Evolutionary conservation across 2,797 vertebrate species (phyloP), one percentile per base, ranked within the genome.

Genomic region (Cacajao melanocephalus): DNA sequence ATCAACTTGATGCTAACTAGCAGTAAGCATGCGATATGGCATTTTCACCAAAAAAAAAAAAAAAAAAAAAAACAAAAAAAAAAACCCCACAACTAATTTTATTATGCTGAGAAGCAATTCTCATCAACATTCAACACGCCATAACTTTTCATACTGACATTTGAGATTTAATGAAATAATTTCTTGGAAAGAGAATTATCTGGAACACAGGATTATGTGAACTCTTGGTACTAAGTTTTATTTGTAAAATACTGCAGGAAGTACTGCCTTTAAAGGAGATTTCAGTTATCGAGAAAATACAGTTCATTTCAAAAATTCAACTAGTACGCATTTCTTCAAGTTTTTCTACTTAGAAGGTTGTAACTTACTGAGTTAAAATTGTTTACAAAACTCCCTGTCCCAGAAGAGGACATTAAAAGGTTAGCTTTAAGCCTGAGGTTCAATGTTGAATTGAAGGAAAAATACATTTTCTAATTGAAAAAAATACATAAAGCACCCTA

Each of bases 151-250:
- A 97, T 87, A 97, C 92, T 86, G 72, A 96, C 52, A 0, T 84
- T 55, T 94, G 92, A 98, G 96, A 98, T 96, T 64, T 94, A 98
- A 97, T 84, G 64, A 61, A 89, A 98, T 86, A 96, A 92, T 97
- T 96, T 92, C 93, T 81, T 85, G 75, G 95, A 94, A 97, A 96
- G 81, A 97, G 94, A 97, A 98, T 95, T 95, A 97, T 85, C 94
- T 91, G 97, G 94, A 97, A 96, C 76, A 48, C 39, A 96, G 83
- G 30, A 73, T 36, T 73, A 92, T 90, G 96, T 97, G 95, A 98
- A 98, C 95, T 98, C 46, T 86, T 41, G 95, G 96, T 95, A 93
- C 97, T n/a, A 80, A 88, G 30, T 98, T 97, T 97, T 96, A 97
- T 97, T 97, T 97, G 64, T 94, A 88, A 98, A 97, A 97, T 79